Evolutionary conservation across 2,888 invertebrate species (phyloP).

Genomic region (Tipula vernalis): DNA sequence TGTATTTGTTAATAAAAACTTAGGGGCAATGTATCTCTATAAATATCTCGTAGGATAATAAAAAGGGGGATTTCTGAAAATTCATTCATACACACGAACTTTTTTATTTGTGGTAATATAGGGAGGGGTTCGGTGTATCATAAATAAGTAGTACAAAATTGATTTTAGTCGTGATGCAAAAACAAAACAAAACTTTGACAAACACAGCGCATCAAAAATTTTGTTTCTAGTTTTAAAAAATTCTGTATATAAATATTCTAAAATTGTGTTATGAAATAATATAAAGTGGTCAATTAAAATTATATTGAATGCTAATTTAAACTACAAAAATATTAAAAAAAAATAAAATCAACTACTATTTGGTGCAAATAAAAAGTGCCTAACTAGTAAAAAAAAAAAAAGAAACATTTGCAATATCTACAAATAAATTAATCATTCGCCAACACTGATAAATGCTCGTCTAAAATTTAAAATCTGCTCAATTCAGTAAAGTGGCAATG

Average conservation of each 20-base stretch:
- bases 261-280: neutral
- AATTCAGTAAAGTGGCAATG: neutral
- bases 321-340: neutral
- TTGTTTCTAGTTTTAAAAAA: neutral
- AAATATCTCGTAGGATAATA: neutral
- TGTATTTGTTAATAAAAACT: neutral
- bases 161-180: neutral
- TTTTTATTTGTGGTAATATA: neutral
- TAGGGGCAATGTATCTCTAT: neutral
- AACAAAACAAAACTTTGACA: neutral
- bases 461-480: neutral
- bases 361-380: neutral
- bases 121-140: neutral
- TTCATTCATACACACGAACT: neutral
- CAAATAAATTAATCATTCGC: neutral
- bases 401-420: neutral
- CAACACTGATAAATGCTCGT: neutral
- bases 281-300: neutral
- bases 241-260: neutral
- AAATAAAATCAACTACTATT: neutral
- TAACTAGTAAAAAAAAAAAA: neutral
- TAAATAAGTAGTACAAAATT: neutral
- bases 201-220: neutral
- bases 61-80: neutral
- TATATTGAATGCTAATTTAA: neutral